Evolutionary conservation across 2,113 vertebrate species (phyloP).

Genomic region (Mastomys natalensis): DNA sequence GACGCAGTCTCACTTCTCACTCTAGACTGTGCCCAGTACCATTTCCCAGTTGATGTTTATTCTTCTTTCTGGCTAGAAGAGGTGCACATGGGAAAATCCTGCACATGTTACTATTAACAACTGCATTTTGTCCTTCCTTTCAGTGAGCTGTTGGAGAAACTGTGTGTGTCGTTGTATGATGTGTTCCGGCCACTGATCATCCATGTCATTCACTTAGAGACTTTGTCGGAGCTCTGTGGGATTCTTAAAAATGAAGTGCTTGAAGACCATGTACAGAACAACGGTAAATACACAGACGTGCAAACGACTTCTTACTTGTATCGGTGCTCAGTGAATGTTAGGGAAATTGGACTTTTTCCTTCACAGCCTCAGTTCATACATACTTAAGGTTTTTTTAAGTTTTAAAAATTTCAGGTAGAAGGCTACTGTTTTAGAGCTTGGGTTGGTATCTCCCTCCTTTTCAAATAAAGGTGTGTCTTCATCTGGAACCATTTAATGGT

Average conservation of each 20-base stretch:
- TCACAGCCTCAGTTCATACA: neutral
- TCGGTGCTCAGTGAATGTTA: neutral
- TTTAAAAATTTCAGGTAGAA: neutral
- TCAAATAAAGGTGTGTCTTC: neutral
- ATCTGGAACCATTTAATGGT: slow-evolving; percentile 30
- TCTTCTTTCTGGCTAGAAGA: slow-evolving; percentile 21
- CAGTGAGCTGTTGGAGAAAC: slow-evolving; percentile 96
- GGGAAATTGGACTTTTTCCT: neutral
- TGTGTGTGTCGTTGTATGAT: slow-evolving; percentile 97
- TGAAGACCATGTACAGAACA: slow-evolving; percentile 98
- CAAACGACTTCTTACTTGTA: neutral
- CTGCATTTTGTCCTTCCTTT: slow-evolving; percentile 62
- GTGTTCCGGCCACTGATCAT: slow-evolving; percentile 98
- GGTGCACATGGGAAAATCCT: slow-evolving; percentile 55
- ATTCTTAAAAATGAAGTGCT: slow-evolving; percentile 99
- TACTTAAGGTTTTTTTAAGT: slow-evolving; percentile 23
- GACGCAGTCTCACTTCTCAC: neutral
- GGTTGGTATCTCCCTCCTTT: neutral
- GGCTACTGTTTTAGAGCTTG: slow-evolving; percentile 25
- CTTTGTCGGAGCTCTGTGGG: slow-evolving; percentile 97
- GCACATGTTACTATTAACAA: slow-evolving; percentile 55
- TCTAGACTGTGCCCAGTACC: neutral
- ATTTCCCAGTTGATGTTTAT: neutral
- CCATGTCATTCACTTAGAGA: slow-evolving; percentile 98
- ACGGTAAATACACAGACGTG: slow-evolving; percentile 87